A percentile compares a stretch with the other conserved stretches of the same genome.
phyloP scores from a whole-genome alignment of 2,888 invertebrate genomes.

The Ecliptopera silaceata region DNA sequence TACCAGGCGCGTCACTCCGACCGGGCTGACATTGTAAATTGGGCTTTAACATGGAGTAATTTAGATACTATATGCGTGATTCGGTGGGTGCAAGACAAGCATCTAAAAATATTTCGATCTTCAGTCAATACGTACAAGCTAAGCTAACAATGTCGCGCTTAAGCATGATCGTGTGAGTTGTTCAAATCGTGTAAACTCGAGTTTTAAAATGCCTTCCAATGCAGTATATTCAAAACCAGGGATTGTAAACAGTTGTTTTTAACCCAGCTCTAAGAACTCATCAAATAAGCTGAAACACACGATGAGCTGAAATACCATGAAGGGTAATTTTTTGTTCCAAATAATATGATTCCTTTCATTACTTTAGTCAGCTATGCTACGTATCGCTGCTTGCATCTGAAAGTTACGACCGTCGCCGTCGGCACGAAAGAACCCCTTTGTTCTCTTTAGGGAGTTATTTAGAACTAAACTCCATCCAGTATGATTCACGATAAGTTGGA shows the following conservation, averaged over 20 bases:
- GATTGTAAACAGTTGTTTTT: too few species aligned
- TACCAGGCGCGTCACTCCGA: slow-evolving; percentile 3
- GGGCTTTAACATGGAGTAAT: not conserved
- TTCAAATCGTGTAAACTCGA: too few species aligned
- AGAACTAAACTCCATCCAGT: not conserved
- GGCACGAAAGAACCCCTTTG: slow-evolving; percentile 24
- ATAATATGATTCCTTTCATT: not conserved
- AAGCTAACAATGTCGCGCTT: too few species aligned
- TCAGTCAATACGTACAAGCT: too few species aligned
- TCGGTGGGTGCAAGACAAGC: too few species aligned
- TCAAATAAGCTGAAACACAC: too few species aligned
- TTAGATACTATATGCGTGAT: not conserved
- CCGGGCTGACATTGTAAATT: not conserved
- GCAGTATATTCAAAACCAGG: too few species aligned
- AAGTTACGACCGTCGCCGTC: slow-evolving; percentile 19
- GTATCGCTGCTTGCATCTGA: slow-evolving; percentile 23
- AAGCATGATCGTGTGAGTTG: too few species aligned
- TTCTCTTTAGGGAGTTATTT: slow-evolving; percentile 1
- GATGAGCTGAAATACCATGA: not conserved
- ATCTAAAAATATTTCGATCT: too few species aligned
- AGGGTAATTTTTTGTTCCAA: not conserved
- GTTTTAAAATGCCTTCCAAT: too few species aligned
- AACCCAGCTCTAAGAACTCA: too few species aligned
- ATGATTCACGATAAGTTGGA: slow-evolving; percentile 2
- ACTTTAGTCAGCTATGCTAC: not conserved